Percentiles rank a stretch among this genome's conserved stretches.
These are phyloP conservation scores for Pterocles orientalis DNA, from an alignment of 2,113 vertebrate genomes.

Conservation along the genomic window DNA sequence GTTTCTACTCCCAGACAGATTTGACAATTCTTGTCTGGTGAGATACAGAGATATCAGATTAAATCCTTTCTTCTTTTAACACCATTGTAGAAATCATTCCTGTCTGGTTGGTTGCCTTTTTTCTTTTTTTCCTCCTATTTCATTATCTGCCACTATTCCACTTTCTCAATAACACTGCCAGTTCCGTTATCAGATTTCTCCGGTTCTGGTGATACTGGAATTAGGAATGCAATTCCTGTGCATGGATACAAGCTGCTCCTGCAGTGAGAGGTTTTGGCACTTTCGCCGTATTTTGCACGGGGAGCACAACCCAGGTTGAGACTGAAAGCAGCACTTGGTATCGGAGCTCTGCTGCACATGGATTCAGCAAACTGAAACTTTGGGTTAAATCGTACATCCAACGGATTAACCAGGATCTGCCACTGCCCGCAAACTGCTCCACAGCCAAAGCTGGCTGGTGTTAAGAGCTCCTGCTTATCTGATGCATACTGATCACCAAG, in stretches of 20 bases:
- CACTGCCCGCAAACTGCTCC: background rate
- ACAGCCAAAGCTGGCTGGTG: background rate
- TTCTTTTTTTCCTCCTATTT: background rate
- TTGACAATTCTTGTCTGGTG: background rate
- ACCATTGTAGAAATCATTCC: background rate
- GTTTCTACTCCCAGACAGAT: background rate
- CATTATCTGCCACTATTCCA: background rate
- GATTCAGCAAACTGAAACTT: background rate
- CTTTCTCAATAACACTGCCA: background rate
- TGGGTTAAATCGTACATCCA: background rate
- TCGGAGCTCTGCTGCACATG: background rate
- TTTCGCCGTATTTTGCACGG: rapidly evolving
- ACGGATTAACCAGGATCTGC: background rate
- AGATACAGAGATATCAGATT: background rate
- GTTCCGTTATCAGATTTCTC: background rate
- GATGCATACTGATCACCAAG: background rate
- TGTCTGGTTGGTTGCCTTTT: background rate
- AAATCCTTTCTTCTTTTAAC: background rate
- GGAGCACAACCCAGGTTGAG: background rate
- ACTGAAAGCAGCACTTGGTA: background rate
- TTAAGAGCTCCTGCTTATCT: background rate
- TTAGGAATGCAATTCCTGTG: background rate
- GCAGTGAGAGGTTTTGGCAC: background rate
- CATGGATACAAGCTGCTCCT: background rate
- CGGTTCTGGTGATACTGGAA: background rate